Base-by-base conservation (phyloP, 2,113 vertebrate species). In the Anthoscopus minutus region DNA sequence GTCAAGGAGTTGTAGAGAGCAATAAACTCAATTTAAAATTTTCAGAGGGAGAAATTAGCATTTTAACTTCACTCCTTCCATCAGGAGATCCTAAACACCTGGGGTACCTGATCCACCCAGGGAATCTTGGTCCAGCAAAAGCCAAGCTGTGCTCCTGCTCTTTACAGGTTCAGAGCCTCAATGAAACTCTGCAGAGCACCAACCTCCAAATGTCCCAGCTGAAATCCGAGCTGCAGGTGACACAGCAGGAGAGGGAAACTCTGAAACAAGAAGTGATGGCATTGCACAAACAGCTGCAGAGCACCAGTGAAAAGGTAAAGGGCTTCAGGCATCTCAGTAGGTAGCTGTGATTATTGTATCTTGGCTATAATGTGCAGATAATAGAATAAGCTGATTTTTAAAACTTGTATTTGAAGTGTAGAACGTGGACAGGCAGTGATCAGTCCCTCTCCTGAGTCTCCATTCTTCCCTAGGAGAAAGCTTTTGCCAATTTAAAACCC, bases 241-340 rank as follows among this genome's bases (percentile, higher is more conserved):
- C 95, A 1, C 98, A 98, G 58, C 98, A 99, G 91, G 99, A 99
- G 96, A 98, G 98, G 89, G 99, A 99, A 10, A 93, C 97, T 13
- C 97, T 99, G 51, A 96, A 98, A 89, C 98, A 98, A 40, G 98
- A 99, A 89, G 97, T 98, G 67, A 24, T 97, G 47, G 97, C 98
- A 9, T 93, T 99, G 27, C 97, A 98, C 86, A 98, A 98, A 86
- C 97, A 98, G 40, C 98, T 99, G 94, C 98, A 99, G 92, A 97
- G 96, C 23, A 87, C 96, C 86, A 97, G 71, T 10, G 97, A 98
- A 11, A 98, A 99, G 97, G 99, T 99, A 93, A 88, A 2, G 7
- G 53, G 6, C n/a, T 30, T 19, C n/a, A 18, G 35, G n/a, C 21
- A 23, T 38, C 38, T 54, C 70, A 11, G 30, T 3, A 35, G 30